Base-by-base conservation (phyloP, 1,140 invertebrate species). In the Drosophila arizonae region DNA sequence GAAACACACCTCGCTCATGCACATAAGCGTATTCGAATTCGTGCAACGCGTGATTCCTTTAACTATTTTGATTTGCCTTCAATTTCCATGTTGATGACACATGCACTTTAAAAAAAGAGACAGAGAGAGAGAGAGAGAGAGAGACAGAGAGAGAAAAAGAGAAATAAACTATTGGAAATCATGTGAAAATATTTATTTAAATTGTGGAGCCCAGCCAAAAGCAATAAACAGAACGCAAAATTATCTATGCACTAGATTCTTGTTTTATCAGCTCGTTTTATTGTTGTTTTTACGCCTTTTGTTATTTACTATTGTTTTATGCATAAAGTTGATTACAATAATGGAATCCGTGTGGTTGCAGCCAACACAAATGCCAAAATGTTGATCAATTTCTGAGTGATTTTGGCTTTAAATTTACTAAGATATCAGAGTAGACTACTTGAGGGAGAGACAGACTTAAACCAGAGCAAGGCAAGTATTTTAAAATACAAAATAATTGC, bases 101-200 rank as follows among this genome's bases (percentile, higher is more conserved):
- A 13, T 58, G 48, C 57, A 61, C 72, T 51, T 24, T 60, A 60
- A 72, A 57, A 21, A 57, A 24, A 24, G 21, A 21, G 21, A 21
- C 21, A 21, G 36, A 3, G 11, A 39, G 36, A 39, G 36, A 33
- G 26, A 61, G 8, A 10, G 9, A 0, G 1, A 10, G 33, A 24
- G 33, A 10, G 6, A 33, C 1, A 33, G 0, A 33, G 9, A 39
- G 11, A 39, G 11, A 11, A 9, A 4, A 39, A 39, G 10, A 13
- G 36, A 39, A 39, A 39, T 39, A 33, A 33, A 33, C 33, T 39
- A 26, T 21, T 39, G 30, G 30, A 79, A 77, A 81, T 77, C 36
- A 77, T 70, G 39, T 41, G 41, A 82, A 82, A 82, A 79, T 79
- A 84, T 82, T 82, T 84, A 82, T 82, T 82, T 72, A 72, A 72